Evolutionary conservation across 2,888 invertebrate species (phyloP).

Genomic region (Penaeus monodon): DNA sequence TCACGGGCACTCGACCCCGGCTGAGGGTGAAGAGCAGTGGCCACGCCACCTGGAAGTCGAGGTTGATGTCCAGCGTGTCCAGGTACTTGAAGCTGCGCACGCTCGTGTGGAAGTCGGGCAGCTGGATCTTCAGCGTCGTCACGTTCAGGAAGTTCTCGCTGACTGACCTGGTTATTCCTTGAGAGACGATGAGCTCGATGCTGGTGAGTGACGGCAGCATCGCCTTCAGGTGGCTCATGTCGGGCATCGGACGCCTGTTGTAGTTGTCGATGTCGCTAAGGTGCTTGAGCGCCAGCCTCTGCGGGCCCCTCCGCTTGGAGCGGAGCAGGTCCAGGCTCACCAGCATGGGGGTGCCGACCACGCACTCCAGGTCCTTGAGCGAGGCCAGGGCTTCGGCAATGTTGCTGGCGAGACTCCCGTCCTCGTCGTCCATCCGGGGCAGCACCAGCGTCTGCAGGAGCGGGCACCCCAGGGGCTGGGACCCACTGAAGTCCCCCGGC

Average conservation of each 20-base stretch:
- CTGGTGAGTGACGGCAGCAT: conserved; percentile 45
- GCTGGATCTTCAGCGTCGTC: conserved; percentile 45
- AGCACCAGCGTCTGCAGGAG: conserved; percentile 43
- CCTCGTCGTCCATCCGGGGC: conserved; percentile 61
- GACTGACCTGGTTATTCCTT: conserved; percentile 32
- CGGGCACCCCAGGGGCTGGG: conserved; percentile 39
- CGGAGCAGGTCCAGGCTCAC: conserved; percentile 27
- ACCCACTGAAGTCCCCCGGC: conserved; percentile 54
- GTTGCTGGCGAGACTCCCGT: conserved; percentile 39
- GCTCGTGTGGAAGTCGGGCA: conserved; percentile 44
- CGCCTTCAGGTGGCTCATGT: conserved; percentile 36
- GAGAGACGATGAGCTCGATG: conserved; percentile 51
- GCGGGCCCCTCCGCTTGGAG: not conserved
- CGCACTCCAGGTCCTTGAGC: conserved; percentile 45
- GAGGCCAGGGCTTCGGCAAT: conserved; percentile 46
- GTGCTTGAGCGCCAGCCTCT: conserved; percentile 25
- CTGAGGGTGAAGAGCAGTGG: conserved; percentile 51
- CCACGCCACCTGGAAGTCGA: conserved; percentile 61
- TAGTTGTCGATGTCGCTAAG: conserved; percentile 61
- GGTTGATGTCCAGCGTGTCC: conserved; percentile 52
- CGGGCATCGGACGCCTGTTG: conserved; percentile 50
- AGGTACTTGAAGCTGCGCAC: conserved; percentile 45
- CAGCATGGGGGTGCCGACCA: conserved; percentile 55
- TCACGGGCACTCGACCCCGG: conserved; percentile 38
- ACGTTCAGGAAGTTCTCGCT: conserved; percentile 23